Evolutionary conservation across 2,888 invertebrate species (phyloP).

Genomic region (Plebejus melissa): DNA sequence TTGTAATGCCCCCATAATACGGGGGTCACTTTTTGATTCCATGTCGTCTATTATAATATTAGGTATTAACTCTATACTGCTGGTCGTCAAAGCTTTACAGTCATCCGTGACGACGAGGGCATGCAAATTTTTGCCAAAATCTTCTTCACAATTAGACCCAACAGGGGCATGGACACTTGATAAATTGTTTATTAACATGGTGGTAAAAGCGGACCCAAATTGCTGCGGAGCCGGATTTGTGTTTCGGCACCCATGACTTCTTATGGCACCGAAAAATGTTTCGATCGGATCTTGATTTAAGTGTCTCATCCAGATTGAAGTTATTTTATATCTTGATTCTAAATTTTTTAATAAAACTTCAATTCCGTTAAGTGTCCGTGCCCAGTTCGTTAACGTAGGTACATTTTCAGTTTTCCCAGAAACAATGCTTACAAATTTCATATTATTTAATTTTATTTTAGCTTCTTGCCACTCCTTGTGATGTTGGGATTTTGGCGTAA

Average conservation of each 20-base stretch:
- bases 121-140: slow-evolving; percentile 6
- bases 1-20: background rate
- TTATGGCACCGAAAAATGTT: slow-evolving; percentile 40
- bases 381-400: slow-evolving; percentile 36
- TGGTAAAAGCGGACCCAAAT: no score
- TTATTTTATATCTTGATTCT: slow-evolving; percentile 31
- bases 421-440: slow-evolving; percentile 34
- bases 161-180: no score
- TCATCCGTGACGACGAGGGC: background rate
- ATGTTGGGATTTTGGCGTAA: slow-evolving; percentile 18
- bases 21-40: background rate
- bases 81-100: background rate
- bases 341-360: slow-evolving; percentile 30
- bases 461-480: background rate
- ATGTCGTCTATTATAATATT: background rate
- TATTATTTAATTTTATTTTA: background rate
- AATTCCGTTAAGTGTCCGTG: slow-evolving; percentile 33
- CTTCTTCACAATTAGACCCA: slow-evolving; percentile 36
- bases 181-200: no score
- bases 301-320: slow-evolving; percentile 39
- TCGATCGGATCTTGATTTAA: slow-evolving; percentile 41
- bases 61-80: background rate
- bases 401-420: slow-evolving; percentile 29
- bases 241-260: slow-evolving; percentile 8
- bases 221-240: no score